phyloP scores from a whole-genome alignment of 1,140 invertebrate species.

The Linepithema humile region DNA sequence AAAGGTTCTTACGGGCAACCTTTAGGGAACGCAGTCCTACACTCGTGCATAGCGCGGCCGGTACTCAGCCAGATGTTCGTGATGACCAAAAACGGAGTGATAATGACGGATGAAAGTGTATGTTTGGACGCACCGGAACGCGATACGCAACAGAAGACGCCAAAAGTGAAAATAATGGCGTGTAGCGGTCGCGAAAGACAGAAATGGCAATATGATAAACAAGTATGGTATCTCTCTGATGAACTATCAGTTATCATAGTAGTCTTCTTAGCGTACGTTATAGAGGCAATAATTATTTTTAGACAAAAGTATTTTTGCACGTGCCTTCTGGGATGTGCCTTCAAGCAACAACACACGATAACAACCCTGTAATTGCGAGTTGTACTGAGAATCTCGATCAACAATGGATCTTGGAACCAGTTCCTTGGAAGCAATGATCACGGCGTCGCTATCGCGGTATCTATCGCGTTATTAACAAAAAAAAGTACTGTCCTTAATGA shows the following conservation, averaged over 20 bases:
- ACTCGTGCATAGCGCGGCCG: constrained; percentile 83
- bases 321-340: constrained; percentile 85
- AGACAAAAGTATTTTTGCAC: constrained; percentile 85
- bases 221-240: constrained; percentile 77
- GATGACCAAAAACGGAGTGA: constrained; percentile 87
- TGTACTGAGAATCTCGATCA: constrained; percentile 84
- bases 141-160: constrained; percentile 80
- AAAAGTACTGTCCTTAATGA: constrained; percentile 13
- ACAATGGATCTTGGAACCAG: constrained; percentile 84
- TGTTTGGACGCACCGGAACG: constrained; percentile 89
- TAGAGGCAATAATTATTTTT: constrained; percentile 63
- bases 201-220: constrained; percentile 87
- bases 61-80: constrained; percentile 90
- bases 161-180: constrained; percentile 88
- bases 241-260: constrained; percentile 11
- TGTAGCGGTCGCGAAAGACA: constrained; percentile 87
- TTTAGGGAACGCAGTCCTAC: constrained; percentile 87
- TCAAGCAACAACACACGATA: constrained; percentile 80
- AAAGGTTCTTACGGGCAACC: constrained; percentile 86
- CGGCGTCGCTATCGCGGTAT: neutral
- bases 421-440: constrained; percentile 83
- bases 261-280: neutral
- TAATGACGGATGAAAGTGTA: constrained; percentile 90
- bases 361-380: constrained; percentile 83
- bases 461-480: neutral